A percentile compares a stretch with the other conserved stretches of the same genome.
phyloP scores from a whole-genome alignment of 1,140 invertebrate species.

The Ceratina calcarata region DNA sequence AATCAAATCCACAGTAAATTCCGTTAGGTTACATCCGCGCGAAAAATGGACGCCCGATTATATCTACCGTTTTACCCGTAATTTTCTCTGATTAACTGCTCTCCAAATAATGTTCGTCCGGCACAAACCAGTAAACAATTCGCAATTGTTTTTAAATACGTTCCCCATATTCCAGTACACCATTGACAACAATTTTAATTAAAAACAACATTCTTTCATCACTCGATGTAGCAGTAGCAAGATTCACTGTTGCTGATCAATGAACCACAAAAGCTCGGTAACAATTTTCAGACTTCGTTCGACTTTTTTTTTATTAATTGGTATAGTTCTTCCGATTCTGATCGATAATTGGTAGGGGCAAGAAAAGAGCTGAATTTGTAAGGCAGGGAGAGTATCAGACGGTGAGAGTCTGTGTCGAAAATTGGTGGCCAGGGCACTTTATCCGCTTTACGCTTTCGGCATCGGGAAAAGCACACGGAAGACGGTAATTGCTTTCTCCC shows the following conservation, averaged over 20 bases:
- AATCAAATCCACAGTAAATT: slow-evolving; percentile 62
- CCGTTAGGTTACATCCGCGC: slow-evolving; percentile 48
- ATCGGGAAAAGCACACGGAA: slow-evolving; percentile 39
- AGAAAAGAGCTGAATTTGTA: slow-evolving; percentile 9
- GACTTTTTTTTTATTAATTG: too few species aligned
- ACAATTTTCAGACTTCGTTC: too few species aligned
- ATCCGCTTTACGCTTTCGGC: slow-evolving; percentile 55
- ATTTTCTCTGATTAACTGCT: background rate
- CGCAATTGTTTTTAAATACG: too few species aligned
- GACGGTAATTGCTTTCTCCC: slow-evolving; percentile 61
- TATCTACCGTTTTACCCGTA: background rate
- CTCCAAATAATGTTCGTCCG: background rate
- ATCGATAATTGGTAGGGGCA: slow-evolving; percentile 24
- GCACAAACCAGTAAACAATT: too few species aligned
- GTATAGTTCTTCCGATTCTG: too few species aligned
- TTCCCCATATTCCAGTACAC: too few species aligned
- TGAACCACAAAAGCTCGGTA: too few species aligned
- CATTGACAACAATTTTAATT: too few species aligned
- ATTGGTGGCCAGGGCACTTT: slow-evolving; percentile 39
- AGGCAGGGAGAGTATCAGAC: slow-evolving; percentile 4
- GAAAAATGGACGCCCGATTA: slow-evolving; percentile 40
- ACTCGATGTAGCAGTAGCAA: too few species aligned
- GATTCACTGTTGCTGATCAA: too few species aligned
- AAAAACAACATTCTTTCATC: too few species aligned
- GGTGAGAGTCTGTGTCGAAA: slow-evolving; percentile 34